Percentiles rank a stretch among this genome's conserved stretches.
Conservation (phyloP, 64 coral and sea anemone species). For the Pocillopora verrucosa region DNA sequence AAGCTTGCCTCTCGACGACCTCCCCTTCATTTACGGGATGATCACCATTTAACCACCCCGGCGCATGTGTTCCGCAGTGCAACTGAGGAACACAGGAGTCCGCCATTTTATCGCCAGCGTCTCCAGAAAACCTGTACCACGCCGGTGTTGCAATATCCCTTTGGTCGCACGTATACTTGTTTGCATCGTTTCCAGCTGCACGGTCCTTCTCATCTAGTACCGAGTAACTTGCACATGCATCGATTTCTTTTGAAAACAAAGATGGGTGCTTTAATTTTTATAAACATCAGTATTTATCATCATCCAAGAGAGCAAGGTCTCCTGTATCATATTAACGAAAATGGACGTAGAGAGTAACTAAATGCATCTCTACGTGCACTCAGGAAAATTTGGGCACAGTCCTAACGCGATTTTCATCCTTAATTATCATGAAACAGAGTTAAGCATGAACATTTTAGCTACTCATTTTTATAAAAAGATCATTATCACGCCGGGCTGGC, state of each 20-base stretch:
- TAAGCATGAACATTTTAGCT: no score
- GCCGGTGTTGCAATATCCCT: not conserved
- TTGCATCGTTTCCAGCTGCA: not conserved
- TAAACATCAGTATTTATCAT: no score
- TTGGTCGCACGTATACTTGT: not conserved
- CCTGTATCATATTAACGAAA: no score
- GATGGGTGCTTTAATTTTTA: not conserved
- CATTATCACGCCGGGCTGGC: no score
- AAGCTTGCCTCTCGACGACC: conserved; percentile 15
- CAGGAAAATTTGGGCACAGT: no score
- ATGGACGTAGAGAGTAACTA: no score
- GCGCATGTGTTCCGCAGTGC: conserved; percentile 32
- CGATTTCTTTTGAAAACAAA: not conserved
- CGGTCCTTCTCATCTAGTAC: not conserved
- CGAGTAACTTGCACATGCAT: not conserved
- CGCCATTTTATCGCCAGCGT: conserved; percentile 20
- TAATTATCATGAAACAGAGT: no score
- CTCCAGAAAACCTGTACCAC: conserved; percentile 23
- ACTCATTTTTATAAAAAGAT: no score
- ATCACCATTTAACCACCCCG: not conserved
- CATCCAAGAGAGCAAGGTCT: no score
- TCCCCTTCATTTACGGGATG: conserved; percentile 9
- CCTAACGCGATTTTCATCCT: no score
- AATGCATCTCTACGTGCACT: no score
- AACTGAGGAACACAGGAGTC: conserved; percentile 6